Percentiles rank a stretch among this genome's conserved stretches.
These are phyloP conservation scores for Zootermopsis nevadensis DNA, from an alignment of 2,888 invertebrate species.

Conservation along the genomic window DNA sequence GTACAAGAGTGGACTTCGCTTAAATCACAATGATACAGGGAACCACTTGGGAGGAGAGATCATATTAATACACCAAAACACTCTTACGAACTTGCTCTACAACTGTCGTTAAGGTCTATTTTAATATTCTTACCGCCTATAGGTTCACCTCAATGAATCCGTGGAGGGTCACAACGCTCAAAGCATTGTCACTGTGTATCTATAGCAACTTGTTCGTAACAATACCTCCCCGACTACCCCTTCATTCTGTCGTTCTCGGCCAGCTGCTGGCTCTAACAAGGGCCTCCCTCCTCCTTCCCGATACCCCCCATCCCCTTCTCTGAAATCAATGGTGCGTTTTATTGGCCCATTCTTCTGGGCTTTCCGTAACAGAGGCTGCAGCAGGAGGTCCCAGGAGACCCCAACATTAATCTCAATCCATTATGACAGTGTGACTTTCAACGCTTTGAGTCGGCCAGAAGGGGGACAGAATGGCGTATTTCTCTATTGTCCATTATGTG, in stretches of 20 bases:
- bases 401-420: slow-evolving; percentile 51
- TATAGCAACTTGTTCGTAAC: slow-evolving; percentile 36
- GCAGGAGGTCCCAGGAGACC: slow-evolving; percentile 36
- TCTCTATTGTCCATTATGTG: background rate
- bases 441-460: slow-evolving; percentile 14
- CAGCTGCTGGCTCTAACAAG: slow-evolving; percentile 29
- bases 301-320: background rate
- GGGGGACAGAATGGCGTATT: slow-evolving; percentile 7
- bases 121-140: slow-evolving; percentile 38
- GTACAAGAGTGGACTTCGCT: slow-evolving; percentile 38
- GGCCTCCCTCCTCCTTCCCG: background rate
- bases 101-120: slow-evolving; percentile 40
- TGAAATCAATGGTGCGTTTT: slow-evolving; percentile 50
- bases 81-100: slow-evolving; percentile 14
- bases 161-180: background rate
- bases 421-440: slow-evolving; percentile 43
- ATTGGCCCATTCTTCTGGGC: slow-evolving; percentile 49
- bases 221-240: background rate
- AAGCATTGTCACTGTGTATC: slow-evolving; percentile 29
- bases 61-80: slow-evolving; percentile 38
- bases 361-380: background rate
- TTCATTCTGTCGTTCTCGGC: background rate
- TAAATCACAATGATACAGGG: slow-evolving; percentile 27
- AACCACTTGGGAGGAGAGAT: slow-evolving; percentile 40
- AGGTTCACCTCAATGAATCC: slow-evolving; percentile 38